Base-by-base conservation (phyloP, 2,113 vertebrate genomes). In the Mus spicilegus region DNA sequence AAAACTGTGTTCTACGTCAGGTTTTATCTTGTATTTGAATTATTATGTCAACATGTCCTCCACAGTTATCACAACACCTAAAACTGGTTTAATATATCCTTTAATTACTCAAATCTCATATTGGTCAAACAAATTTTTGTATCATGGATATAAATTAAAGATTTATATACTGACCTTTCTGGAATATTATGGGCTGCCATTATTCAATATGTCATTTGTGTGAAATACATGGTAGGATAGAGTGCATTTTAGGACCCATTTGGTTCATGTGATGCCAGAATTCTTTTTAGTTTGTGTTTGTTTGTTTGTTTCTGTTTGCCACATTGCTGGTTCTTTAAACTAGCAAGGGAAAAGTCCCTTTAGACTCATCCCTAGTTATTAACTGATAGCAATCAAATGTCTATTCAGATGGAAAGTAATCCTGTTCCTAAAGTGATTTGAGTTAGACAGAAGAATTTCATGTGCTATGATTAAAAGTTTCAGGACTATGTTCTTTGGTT, bases 1-100 rank as follows among this genome's bases (percentile, higher is more conserved):
- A 75, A 90, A 86, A 90, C 2, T 61, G 0, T 73, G 87, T 88
- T 36, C 89, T 28, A 65, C 77, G 61, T 86, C 39, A 61, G 14
- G 0, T 95, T 94, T 97, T 84, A 78, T 90, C 22, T 94, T 30
- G 16, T 58, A 65, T 61, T 80, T 81, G 49, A 92, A 90, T 7
- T 72, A 46, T 91, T 93, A 81, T 89, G 90, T 89, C 56, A 96
- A 22, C 49, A 92, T 28, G 26, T 30, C 10, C 4, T 9, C 20
- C 39, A 20, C 17, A 22, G 5, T 93, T 73, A 88, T 73, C 28
- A 49, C 4, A 63, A 16, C 33, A 20, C 87, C 82, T 90, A 97
- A 75, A 49, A 73, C 11, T 20, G 24, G 11, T 42, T 13, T 67
- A 13, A 85, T 72, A 65, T 84, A 76, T 24, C 24, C 3, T 3